Conservation (phyloP, 1,140 invertebrate species). For the Anoplolepis gracilipes region DNA sequence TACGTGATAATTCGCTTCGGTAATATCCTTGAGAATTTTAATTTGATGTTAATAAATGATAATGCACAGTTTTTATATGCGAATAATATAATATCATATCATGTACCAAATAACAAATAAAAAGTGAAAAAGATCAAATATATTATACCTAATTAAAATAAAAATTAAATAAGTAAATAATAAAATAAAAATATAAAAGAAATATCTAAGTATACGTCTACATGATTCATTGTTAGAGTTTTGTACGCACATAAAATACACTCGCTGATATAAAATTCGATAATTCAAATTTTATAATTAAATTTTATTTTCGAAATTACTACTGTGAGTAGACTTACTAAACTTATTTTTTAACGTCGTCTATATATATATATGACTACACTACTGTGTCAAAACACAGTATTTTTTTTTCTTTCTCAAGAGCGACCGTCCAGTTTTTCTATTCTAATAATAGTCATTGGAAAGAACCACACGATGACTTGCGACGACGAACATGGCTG, state of each 20-base stretch:
- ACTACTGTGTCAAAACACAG: too few species aligned
- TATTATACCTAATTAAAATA: too few species aligned
- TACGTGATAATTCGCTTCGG: neutral
- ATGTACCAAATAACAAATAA: too few species aligned
- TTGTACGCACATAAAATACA: neutral
- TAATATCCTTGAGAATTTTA: neutral
- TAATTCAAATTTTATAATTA: neutral
- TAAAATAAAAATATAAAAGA: neutral
- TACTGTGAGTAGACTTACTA: neutral
- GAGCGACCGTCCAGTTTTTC: too few species aligned
- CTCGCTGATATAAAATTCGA: neutral
- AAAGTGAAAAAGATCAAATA: too few species aligned
- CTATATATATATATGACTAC: too few species aligned
- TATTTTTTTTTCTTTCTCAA: too few species aligned
- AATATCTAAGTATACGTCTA: too few species aligned
- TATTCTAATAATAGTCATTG: too few species aligned
- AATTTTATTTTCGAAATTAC: neutral
- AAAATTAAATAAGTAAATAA: neutral
- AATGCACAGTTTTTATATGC: neutral
- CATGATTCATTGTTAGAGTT: neutral
- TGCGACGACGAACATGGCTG: neutral
- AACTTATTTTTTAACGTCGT: too few species aligned
- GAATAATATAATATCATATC: too few species aligned
- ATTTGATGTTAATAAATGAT: neutral
- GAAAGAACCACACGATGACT: neutral